phyloP scores from a whole-genome alignment of 2,888 invertebrate genomes.

The Holacanthella duospinosa region DNA sequence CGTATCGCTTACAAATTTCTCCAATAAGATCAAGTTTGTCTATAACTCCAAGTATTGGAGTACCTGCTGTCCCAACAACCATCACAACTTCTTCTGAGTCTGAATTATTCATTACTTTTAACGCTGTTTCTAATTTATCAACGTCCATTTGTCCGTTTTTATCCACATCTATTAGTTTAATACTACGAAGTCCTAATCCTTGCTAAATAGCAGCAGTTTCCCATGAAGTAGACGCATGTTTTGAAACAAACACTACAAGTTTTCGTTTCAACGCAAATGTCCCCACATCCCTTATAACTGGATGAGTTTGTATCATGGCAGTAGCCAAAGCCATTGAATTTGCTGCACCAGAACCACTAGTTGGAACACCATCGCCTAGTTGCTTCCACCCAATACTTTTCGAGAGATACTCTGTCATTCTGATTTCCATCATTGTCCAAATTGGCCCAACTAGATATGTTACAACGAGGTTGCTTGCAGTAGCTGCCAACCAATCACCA shows the following conservation, averaged over 20 bases:
- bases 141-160: too few species aligned
- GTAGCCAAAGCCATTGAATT: neutral
- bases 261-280: neutral
- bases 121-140: too few species aligned
- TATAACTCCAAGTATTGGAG: constrained; percentile 10
- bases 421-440: constrained; percentile 17
- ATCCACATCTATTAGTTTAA: too few species aligned
- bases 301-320: neutral
- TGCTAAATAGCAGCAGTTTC: neutral
- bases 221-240: neutral
- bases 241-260: neutral
- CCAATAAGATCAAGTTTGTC: constrained; percentile 13
- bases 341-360: neutral
- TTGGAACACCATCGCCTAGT: neutral
- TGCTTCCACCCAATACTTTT: neutral
- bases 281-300: neutral
- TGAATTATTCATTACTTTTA: too few species aligned
- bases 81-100: constrained; percentile 10
- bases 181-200: constrained; percentile 8
- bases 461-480: constrained; percentile 5
- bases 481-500: constrained; percentile 17
- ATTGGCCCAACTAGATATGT: constrained; percentile 14
- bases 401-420: neutral
- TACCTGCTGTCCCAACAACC: constrained; percentile 17
- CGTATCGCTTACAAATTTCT: neutral